Conservation (phyloP, 2,888 invertebrate genomes). For the Tinea trinotella region DNA sequence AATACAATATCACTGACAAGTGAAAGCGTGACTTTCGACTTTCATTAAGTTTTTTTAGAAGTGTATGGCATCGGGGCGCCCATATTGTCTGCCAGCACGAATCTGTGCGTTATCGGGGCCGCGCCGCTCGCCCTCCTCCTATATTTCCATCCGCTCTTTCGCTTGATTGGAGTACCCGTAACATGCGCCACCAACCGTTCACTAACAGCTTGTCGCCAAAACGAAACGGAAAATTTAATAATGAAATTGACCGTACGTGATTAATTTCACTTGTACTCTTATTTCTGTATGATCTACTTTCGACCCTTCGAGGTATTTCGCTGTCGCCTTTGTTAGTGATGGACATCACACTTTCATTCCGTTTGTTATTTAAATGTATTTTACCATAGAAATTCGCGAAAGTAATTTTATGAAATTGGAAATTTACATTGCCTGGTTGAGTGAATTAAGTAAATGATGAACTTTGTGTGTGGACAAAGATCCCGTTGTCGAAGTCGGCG, state of each 20-base stretch:
- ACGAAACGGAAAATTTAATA: slow-evolving; percentile 65
- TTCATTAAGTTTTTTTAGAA: slow-evolving; percentile 68
- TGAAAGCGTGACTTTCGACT: slow-evolving; percentile 71
- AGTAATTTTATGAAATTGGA: neutral
- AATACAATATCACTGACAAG: slow-evolving; percentile 59
- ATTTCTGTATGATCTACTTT: slow-evolving; percentile 53
- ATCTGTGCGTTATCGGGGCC: slow-evolving; percentile 25
- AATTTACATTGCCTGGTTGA: neutral
- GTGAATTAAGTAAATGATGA: neutral
- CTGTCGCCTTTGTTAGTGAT: neutral
- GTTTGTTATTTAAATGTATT: neutral
- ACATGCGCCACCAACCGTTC: slow-evolving; percentile 38
- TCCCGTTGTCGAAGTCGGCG: slow-evolving; percentile 1
- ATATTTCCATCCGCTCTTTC: slow-evolving; percentile 22
- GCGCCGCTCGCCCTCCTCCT: neutral
- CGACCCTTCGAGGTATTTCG: slow-evolving; percentile 36
- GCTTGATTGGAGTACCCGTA: slow-evolving; percentile 30
- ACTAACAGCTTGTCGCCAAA: slow-evolving; percentile 56
- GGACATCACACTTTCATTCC: slow-evolving; percentile 4
- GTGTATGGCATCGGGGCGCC: slow-evolving; percentile 54
- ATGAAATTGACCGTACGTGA: slow-evolving; percentile 56
- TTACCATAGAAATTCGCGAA: neutral
- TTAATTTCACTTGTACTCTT: slow-evolving; percentile 30
- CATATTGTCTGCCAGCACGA: slow-evolving; percentile 66
- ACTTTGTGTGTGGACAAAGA: neutral